Evolutionary conservation across 2,888 invertebrate genomes (phyloP).

Genomic region (Caenorhabditis sinica): DNA sequence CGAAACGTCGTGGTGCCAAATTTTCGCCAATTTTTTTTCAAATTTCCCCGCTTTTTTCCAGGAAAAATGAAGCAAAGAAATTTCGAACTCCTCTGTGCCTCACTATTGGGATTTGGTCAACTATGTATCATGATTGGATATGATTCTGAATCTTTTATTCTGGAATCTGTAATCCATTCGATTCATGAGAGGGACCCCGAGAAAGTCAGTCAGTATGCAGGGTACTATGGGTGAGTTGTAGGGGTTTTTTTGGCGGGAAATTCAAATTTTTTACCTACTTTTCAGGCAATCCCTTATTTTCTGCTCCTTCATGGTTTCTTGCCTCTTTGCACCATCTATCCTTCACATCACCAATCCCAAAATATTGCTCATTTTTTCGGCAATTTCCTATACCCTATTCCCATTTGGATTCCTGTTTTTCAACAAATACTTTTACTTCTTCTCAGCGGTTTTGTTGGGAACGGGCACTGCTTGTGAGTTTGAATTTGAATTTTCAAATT

Average conservation of each 20-base stretch:
- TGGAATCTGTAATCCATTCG: constrained; percentile 74
- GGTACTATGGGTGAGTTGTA: constrained; percentile 70
- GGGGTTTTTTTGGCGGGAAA: not conserved
- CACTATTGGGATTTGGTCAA: constrained; percentile 71
- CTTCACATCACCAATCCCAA: constrained; percentile 61
- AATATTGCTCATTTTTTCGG: constrained; percentile 50
- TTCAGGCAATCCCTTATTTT: constrained; percentile 69
- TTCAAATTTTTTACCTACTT: not conserved
- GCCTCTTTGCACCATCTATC: constrained; percentile 66
- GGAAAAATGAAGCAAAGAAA: constrained; percentile 23
- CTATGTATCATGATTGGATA: constrained; percentile 72
- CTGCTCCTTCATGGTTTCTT: constrained; percentile 58
- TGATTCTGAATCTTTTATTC: constrained; percentile 69
- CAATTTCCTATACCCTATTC: constrained; percentile 59
- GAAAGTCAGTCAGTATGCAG: constrained; percentile 65
- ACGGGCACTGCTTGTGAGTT: constrained; percentile 69
- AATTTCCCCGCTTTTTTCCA: no score
- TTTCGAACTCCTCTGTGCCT: constrained; percentile 65
- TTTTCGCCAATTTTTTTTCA: not conserved
- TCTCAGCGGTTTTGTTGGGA: constrained; percentile 62
- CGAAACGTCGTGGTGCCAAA: no score
- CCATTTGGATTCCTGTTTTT: constrained; percentile 70
- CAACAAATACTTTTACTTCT: constrained; percentile 68
- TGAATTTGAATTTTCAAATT: not conserved
- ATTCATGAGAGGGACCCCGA: constrained; percentile 69